Base-by-base conservation (phyloP, 2,888 invertebrate genomes). In the Zygogramma bicolorata region DNA sequence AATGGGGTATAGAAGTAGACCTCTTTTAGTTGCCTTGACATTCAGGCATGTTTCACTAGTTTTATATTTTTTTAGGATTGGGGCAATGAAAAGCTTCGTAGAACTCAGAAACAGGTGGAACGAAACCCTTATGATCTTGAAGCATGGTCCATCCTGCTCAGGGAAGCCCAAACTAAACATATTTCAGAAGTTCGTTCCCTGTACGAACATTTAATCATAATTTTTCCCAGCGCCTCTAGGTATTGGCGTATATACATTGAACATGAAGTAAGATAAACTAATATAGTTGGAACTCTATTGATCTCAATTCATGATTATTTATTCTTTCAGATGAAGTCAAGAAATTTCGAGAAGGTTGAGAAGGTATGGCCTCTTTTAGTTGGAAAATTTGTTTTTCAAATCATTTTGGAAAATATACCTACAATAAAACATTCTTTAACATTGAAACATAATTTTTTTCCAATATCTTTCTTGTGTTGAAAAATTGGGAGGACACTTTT, bases 241-340 rank as follows among this genome's bases (percentile, higher is more conserved):
- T 99, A 96, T 86, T 99, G 99, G 99, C 97, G 98, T 88, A 96
- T 98, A 80, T 99, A 97, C 88, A 98, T 98, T 81, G 98, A 98
- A 85, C 97, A 97, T 88, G 98, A 98, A 93, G 95, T 96, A 88
- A 84, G 81, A 63, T 34, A n/a, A 18, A 34, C 8, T 3, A 29
- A 38, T 29, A 18, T 46, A 0, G 13, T 18, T 59, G 18, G 20
- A 18, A 15, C 10, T 59, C 4, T 15, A 6, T 22, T 20, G 29
- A 29, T 42, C n/a, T n/a, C n/a, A n/a, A n/a, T n/a, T n/a, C n/a
- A n/a, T n/a, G n/a, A n/a, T n/a, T n/a, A n/a, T 76, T 82, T 82
- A 81, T 81, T 82, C 82, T 93, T 93, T 75, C 92, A 97, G 97
- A 96, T 99, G 93, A 98, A 98, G 88, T 93, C 95, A 80, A 92